Conservation (phyloP, 2,888 invertebrate species). For the Fragum sueziense region DNA sequence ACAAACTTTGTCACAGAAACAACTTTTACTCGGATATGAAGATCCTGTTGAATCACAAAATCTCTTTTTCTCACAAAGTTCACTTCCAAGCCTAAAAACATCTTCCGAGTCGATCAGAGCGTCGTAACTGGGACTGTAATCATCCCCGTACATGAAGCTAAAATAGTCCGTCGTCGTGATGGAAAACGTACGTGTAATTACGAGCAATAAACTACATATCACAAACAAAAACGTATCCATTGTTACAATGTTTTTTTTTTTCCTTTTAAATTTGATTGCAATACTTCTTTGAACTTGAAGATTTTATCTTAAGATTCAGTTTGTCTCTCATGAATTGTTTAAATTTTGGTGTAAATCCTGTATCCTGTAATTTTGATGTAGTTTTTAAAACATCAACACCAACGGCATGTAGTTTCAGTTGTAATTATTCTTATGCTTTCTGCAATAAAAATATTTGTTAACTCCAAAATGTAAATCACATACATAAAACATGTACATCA, state of each 20-base stretch:
- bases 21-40: constrained; percentile 29
- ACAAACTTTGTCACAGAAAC: constrained; percentile 29
- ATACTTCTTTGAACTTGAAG: background rate
- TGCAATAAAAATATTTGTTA: too few relatives aligned
- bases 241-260: background rate
- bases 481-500: background rate
- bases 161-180: background rate
- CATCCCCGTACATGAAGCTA: background rate
- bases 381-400: too few relatives aligned
- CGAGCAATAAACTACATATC: background rate
- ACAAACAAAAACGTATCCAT: background rate
- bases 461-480: background rate
- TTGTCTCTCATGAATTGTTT: too few relatives aligned
- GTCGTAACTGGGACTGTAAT: background rate
- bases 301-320: too few relatives aligned
- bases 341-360: too few relatives aligned
- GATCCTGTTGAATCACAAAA: background rate
- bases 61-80: background rate
- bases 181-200: background rate
- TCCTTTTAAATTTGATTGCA: background rate
- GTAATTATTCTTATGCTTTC: too few relatives aligned
- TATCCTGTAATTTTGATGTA: too few relatives aligned
- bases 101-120: background rate
- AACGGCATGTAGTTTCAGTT: too few relatives aligned
- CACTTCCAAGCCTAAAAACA: background rate